Conservation (phyloP, 2,888 invertebrate genomes). For the Ethmia dodecea region DNA sequence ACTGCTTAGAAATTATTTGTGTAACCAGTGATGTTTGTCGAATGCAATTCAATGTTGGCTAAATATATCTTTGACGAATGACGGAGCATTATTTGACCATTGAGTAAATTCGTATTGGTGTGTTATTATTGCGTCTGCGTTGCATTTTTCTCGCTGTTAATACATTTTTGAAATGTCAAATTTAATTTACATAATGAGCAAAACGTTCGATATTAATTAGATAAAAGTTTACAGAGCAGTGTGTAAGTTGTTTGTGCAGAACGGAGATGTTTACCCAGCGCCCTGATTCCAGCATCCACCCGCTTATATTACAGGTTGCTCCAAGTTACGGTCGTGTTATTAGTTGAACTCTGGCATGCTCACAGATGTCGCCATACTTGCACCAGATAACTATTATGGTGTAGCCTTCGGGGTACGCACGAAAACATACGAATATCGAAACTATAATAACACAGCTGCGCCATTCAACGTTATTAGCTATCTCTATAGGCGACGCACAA, state of each 20-base stretch:
- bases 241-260: slow-evolving; percentile 13
- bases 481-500: slow-evolving; percentile 28
- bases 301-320: slow-evolving; percentile 45
- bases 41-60: slow-evolving; percentile 13
- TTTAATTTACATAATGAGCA: not conserved
- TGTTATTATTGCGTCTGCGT: too few species aligned
- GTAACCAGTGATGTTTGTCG: slow-evolving; percentile 32
- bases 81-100: too few species aligned
- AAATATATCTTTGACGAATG: too few species aligned
- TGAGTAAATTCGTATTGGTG: too few species aligned
- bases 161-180: not conserved
- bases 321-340: slow-evolving; percentile 49
- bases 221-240: not conserved
- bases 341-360: slow-evolving; percentile 44
- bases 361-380: slow-evolving; percentile 54
- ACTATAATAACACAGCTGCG: slow-evolving; percentile 42
- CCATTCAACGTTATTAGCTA: slow-evolving; percentile 20
- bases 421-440: slow-evolving; percentile 38
- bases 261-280: slow-evolving; percentile 21
- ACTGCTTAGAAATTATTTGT: slow-evolving; percentile 37
- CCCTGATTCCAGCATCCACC: slow-evolving; percentile 18
- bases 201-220: slow-evolving; percentile 1
- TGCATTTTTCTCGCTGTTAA: slow-evolving; percentile 5
- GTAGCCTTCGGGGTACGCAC: slow-evolving; percentile 40
- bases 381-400: slow-evolving; percentile 40